A percentile compares a stretch with the other conserved stretches of the same genome.
Conservation (phyloP, 2,888 invertebrate species). For the Drosophila barbarae region DNA sequence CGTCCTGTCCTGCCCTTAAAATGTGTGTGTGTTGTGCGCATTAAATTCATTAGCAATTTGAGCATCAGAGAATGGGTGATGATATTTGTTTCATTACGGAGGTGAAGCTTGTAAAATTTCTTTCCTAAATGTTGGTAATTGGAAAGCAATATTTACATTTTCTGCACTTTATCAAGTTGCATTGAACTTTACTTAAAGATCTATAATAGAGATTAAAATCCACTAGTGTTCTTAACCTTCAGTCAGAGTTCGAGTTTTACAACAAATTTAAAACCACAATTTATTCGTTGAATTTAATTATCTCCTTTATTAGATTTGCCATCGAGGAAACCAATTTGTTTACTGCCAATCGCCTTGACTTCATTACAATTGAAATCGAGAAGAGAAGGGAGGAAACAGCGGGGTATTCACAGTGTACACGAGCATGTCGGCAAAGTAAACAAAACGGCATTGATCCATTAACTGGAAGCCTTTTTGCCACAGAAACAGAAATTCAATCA, state of each 20-base stretch:
- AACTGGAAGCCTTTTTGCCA: conserved; percentile 27
- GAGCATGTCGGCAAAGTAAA: conserved; percentile 34
- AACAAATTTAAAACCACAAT: conserved; percentile 3
- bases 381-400: background rate
- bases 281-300: conserved; percentile 6
- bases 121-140: background rate
- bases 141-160: background rate
- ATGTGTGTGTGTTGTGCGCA: conserved; percentile 19
- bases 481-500: conserved; percentile 48
- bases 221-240: no score
- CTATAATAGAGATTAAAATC: background rate
- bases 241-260: no score
- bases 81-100: background rate
- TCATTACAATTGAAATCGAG: conserved; percentile 5
- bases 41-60: conserved; percentile 53
- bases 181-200: background rate
- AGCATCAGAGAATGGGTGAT: conserved; percentile 18
- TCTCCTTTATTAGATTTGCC: conserved; percentile 4
- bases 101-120: background rate
- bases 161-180: no score
- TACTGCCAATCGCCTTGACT: conserved; percentile 20
- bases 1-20: background rate
- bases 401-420: conserved; percentile 13
- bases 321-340: conserved; percentile 11
- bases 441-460: conserved; percentile 41